These are phyloP conservation scores for Drosophila asahinai DNA, from an alignment of 1,140 invertebrate species.

Conservation along the genomic window DNA sequence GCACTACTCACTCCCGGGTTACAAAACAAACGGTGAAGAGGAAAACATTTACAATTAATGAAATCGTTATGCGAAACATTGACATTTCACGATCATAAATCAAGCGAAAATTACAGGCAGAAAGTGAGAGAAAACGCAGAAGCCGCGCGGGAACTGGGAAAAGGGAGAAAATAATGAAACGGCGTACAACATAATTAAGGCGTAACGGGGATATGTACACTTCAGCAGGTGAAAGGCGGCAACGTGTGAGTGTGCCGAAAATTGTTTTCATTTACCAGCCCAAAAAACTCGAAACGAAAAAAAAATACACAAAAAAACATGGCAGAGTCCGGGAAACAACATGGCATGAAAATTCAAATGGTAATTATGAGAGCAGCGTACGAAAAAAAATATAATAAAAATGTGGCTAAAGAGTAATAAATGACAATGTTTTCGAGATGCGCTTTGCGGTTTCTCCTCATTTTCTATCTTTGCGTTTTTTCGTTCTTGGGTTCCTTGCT, in stretches of 20 bases:
- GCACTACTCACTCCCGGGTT: conserved; percentile 45
- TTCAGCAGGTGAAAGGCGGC: conserved; percentile 71
- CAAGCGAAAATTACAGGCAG: conserved; percentile 75
- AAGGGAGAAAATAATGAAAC: conserved; percentile 69
- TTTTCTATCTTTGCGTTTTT: conserved; percentile 24
- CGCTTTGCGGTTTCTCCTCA: conserved; percentile 53
- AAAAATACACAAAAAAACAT: conserved; percentile 27
- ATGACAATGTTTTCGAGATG: conserved; percentile 74
- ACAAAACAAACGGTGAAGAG: conserved; percentile 22
- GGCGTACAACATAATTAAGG: conserved; percentile 78
- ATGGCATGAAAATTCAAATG: conserved; percentile 80
- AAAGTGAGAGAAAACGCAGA: conserved; percentile 29
- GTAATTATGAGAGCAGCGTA: conserved; percentile 64
- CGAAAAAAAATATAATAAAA: conserved; percentile 27
- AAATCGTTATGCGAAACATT: conserved; percentile 82
- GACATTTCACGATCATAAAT: conserved; percentile 81
- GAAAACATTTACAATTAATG: conserved; percentile 73
- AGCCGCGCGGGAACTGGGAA: conserved; percentile 40
- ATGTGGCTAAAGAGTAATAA: conserved; percentile 76
- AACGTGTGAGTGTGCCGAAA: conserved; percentile 70
- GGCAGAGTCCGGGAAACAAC: conserved; percentile 46
- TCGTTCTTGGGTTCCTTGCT: conserved; percentile 46
- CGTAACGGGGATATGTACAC: conserved; percentile 61
- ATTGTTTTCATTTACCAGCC: conserved; percentile 54
- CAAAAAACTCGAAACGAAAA: conserved; percentile 11